Evolutionary conservation across 2,797 vertebrate species (phyloP).

Genomic region (Buphagus erythrorhynchus): DNA sequence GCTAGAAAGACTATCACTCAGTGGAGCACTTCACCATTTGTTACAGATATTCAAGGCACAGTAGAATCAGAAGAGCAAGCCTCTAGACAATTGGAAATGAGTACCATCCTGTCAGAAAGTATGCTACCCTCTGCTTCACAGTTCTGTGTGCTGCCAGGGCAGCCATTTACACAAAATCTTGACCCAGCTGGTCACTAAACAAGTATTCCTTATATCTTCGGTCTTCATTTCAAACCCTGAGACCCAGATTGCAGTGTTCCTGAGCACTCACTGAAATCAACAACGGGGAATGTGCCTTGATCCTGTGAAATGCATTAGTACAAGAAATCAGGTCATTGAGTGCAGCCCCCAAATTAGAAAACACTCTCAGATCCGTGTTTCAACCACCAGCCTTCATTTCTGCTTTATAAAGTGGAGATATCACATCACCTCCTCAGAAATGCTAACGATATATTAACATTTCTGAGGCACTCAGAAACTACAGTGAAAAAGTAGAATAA

Average conservation of each 20-base stretch:
- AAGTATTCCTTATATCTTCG: neutral
- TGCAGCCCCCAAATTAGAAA: neutral
- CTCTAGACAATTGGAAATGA: neutral
- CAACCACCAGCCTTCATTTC: neutral
- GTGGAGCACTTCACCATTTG: neutral
- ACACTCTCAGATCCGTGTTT: neutral
- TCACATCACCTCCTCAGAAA: neutral
- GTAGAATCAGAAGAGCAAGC: neutral
- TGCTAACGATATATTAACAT: neutral
- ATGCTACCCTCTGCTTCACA: neutral
- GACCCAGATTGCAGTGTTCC: neutral
- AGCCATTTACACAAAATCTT: neutral
- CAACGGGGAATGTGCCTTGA: neutral
- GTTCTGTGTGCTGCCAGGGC: neutral
- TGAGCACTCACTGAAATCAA: neutral
- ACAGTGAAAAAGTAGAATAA: neutral
- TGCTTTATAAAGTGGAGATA: neutral
- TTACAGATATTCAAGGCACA: neutral
- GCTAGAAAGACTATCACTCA: neutral
- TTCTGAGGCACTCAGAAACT: constrained; percentile 14
- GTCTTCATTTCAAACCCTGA: neutral
- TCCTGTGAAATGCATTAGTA: neutral
- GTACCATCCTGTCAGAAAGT: neutral
- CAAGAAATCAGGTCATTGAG: neutral
- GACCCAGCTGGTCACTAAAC: neutral